A percentile compares a stretch with the other conserved stretches of the same genome.
Evolutionary conservation across 2,113 vertebrate genomes (phyloP).

Genomic region (Chelonoidis abingdonii): DNA sequence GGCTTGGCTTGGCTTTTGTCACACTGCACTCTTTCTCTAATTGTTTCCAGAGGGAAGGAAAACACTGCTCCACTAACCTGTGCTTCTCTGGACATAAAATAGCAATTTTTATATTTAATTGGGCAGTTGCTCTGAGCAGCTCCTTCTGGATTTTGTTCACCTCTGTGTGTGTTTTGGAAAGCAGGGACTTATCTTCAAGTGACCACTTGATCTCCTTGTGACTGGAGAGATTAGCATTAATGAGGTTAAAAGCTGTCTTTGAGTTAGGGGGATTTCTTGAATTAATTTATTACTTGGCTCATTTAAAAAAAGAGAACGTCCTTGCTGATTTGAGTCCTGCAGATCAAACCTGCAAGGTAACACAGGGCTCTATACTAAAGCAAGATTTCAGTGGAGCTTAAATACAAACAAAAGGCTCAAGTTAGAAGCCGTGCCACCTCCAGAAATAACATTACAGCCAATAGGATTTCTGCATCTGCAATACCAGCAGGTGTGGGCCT

Average conservation of each 20-base stretch:
- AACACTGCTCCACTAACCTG: neutral
- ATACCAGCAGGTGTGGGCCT: neutral
- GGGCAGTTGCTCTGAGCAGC: neutral
- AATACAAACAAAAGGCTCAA: fast-evolving
- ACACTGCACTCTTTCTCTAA: neutral
- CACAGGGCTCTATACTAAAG: neutral
- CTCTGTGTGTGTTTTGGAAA: neutral
- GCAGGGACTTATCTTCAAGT: fast-evolving
- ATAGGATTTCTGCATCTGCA: neutral
- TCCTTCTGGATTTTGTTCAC: neutral
- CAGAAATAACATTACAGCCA: neutral
- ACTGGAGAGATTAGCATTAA: neutral
- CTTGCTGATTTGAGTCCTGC: neutral
- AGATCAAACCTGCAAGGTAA: neutral
- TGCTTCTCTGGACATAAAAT: neutral
- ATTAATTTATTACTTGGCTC: neutral
- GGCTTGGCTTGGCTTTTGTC: neutral
- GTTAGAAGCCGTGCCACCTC: neutral
- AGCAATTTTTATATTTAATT: neutral
- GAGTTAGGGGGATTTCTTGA: neutral
- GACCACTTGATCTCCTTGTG: neutral
- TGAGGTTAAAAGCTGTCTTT: neutral
- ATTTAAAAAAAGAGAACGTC: neutral
- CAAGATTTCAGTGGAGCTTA: neutral
- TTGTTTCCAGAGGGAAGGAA: neutral